Conservation (phyloP, 2,888 invertebrate genomes). For the Apoderus coryli region DNA sequence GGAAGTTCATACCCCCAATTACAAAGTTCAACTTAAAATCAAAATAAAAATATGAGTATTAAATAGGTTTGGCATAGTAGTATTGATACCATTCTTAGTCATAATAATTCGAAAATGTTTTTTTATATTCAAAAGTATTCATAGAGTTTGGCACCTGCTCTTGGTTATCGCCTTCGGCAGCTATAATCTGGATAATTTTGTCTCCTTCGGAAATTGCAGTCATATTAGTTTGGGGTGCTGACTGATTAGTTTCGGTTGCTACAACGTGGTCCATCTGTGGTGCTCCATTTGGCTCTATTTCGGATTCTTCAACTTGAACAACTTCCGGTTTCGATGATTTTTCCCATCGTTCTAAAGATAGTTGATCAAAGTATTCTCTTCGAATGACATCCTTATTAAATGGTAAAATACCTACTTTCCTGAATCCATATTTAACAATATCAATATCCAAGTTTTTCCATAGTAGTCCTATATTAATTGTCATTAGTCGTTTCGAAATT, state of each 20-base stretch:
- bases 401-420: background rate
- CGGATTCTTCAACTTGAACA: background rate
- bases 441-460: constrained; percentile 1
- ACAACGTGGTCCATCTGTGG: constrained; percentile 1
- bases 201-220: constrained; percentile 1
- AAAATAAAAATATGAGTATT: no score
- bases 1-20: no score
- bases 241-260: constrained; percentile 1
- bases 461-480: constrained; percentile 1
- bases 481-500: constrained; percentile 3
- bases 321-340: constrained; percentile 2
- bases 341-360: constrained; percentile 2
- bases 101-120: no score
- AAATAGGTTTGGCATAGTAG: no score
- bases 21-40: no score
- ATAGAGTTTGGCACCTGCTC: constrained; percentile 1
- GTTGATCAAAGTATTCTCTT: constrained; percentile 1
- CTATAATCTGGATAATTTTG: constrained; percentile 1
- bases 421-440: constrained; percentile 3
- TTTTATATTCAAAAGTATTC: no score
- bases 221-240: constrained; percentile 1
- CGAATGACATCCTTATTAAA: constrained; percentile 2
- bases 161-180: constrained; percentile 1
- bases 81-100: no score
- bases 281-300: constrained; percentile 1